Percentiles rank a stretch among this genome's conserved stretches.
Evolutionary conservation across 2,797 vertebrate species (phyloP).

Genomic region (Bufotes viridis): DNA sequence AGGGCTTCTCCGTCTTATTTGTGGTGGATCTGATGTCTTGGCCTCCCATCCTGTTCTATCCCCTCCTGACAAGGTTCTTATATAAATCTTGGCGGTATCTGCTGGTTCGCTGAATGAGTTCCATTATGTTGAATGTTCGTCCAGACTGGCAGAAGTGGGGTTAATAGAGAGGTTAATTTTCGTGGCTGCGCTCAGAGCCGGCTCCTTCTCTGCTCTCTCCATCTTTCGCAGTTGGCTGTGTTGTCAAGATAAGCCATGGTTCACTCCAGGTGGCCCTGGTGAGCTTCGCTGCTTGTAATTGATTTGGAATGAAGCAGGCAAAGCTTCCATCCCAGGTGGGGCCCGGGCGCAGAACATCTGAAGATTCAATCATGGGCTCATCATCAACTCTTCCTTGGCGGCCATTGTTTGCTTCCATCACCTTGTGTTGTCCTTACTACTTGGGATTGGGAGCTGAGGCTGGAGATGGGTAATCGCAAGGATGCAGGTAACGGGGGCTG

Average conservation of each 20-base stretch:
- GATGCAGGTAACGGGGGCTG: neutral
- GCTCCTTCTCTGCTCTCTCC: neutral
- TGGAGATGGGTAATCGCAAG: neutral
- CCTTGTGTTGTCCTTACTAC: constrained; percentile 27
- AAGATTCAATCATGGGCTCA: constrained; percentile 24
- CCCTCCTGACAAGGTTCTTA: no score
- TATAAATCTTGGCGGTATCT: neutral
- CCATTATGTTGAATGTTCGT: constrained; percentile 11
- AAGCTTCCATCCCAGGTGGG: constrained; percentile 24
- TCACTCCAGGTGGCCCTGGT: constrained; percentile 49
- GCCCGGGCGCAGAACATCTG: constrained; percentile 6
- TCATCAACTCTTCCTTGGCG: neutral
- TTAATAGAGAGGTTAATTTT: constrained; percentile 37
- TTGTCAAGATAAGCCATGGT: constrained; percentile 47
- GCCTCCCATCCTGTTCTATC: neutral
- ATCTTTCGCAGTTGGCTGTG: constrained; percentile 14
- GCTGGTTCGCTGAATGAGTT: neutral
- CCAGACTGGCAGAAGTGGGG: neutral
- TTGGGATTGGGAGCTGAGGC: neutral
- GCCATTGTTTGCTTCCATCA: constrained; percentile 1
- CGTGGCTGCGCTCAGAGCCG: neutral
- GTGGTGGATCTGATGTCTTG: neutral
- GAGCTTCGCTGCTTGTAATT: constrained; percentile 46
- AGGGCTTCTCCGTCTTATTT: neutral
- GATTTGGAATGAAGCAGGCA: constrained; percentile 42